Conservation (phyloP, 2,113 vertebrate species). For the Neotoma lepida region DNA sequence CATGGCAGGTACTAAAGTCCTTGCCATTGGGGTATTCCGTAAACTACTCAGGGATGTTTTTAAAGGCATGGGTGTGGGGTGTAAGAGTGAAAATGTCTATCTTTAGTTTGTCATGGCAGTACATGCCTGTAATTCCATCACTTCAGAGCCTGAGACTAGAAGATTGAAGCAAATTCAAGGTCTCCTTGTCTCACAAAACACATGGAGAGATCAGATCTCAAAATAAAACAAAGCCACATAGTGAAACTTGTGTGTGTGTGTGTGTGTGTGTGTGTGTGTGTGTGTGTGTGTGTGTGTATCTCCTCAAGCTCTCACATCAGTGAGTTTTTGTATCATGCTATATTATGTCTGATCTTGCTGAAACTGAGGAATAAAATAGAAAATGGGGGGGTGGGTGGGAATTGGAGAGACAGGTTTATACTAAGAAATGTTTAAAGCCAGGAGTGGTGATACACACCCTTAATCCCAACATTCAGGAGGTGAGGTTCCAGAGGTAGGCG, state of each 20-base stretch:
- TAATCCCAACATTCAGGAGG: not conserved
- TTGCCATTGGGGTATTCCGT: constrained; percentile 1
- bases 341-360: constrained; percentile 5
- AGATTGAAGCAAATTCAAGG: not conserved
- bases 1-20: not conserved
- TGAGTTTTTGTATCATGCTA: too few relatives aligned
- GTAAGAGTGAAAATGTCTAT: constrained; percentile 45
- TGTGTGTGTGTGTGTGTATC: not conserved
- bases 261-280: not conserved
- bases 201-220: not conserved
- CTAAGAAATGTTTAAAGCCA: not conserved
- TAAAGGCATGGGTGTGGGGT: constrained; percentile 19
- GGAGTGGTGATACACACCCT: not conserved
- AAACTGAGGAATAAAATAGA: constrained; percentile 20
- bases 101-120: not conserved
- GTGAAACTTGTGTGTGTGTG: not conserved
- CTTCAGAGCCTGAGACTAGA: not conserved
- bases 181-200: not conserved
- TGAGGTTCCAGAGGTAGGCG: not conserved
- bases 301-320: too few relatives aligned
- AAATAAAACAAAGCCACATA: constrained; percentile 42
- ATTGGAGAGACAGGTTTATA: not conserved
- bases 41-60: constrained; percentile 34
- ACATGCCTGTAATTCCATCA: not conserved
- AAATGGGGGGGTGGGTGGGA: not conserved